Evolutionary conservation across 2,113 vertebrate genomes (phyloP).

Genomic region (Labrus mixtus): DNA sequence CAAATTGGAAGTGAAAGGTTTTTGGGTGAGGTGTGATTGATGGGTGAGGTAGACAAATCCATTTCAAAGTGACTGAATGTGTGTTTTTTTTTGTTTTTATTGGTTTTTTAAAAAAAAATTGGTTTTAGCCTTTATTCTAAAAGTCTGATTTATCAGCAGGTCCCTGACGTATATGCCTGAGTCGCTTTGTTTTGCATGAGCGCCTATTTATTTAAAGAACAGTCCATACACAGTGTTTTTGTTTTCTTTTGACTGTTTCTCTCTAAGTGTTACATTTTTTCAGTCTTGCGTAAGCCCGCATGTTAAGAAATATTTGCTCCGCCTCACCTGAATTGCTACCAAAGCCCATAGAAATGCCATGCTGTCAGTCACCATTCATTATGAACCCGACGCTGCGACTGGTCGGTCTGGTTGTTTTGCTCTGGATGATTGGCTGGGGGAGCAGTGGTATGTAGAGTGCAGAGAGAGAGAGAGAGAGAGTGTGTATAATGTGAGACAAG

Average conservation of each 20-base stretch:
- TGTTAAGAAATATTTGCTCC: constrained; percentile 52
- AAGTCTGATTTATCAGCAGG: background rate
- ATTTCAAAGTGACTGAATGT: constrained; percentile 41
- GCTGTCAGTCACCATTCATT: constrained; percentile 56
- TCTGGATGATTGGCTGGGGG: constrained; percentile 43
- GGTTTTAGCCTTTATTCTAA: background rate
- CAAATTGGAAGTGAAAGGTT: constrained; percentile 22
- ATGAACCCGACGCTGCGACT: constrained; percentile 42
- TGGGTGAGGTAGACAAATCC: constrained; percentile 28
- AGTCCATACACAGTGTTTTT: constrained; percentile 9
- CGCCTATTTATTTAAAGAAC: background rate
- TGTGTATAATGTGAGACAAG: constrained; percentile 35
- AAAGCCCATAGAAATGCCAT: constrained; percentile 21
- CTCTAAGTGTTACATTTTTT: background rate
- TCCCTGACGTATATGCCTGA: background rate
- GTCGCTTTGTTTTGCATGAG: background rate
- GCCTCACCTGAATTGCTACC: constrained; percentile 66
- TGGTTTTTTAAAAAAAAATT: background rate
- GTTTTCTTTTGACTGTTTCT: constrained; percentile 1
- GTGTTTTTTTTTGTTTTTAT: constrained; percentile 14
- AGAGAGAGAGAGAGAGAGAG: constrained; percentile 9
- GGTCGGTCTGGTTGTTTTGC: constrained; percentile 70
- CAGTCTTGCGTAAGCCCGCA: background rate
- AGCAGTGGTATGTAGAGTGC: constrained; percentile 61
- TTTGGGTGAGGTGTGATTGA: constrained; percentile 13